Evolutionary conservation across 2,888 invertebrate genomes (phyloP), one percentile per base, ranked within the genome.

Genomic region (Eutolmus rufibarbis): DNA sequence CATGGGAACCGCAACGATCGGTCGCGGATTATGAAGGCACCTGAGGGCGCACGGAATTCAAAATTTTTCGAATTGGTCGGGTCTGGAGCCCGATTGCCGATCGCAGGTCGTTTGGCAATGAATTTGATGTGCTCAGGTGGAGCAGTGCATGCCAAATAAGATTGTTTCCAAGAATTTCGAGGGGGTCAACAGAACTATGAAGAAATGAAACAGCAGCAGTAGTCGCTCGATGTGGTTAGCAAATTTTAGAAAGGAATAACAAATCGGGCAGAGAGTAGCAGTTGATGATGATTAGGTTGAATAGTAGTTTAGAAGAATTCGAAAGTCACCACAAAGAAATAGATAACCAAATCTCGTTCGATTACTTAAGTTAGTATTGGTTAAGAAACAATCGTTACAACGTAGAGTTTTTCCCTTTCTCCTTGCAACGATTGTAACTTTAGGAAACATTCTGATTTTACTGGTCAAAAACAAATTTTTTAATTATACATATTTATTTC

Each of bases 51-150:
- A 14, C 78, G 78, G 37, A 40, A 78, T 78, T 78, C 19, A 78
- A 46, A 46, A 14, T 46, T 14, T 46, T 46, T 40, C 12, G 43
- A 46, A 46, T 46, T 40, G 23, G 12, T 12, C 66, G 12, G 66
- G 66, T 66, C 4, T 66, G 23, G 57, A 16, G 23, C 9, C 9
- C 5, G 46, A 79, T 79, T 46, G 51, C 43, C 12, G 9, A 14
- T 79, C 23, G 19, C 40, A 79, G 46, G 46, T 79, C 79, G 46
- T 79, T 79, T 37, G 79, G 14, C 51, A 79, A 79, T 51, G 79
- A 79, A 51, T 51, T 79, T 76, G 76, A 76, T 79, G 76, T 34
- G 43, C 23, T 23, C 43, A 40, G 19, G 19, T 19, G 40, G 16
- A 34, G 46, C 31, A 23, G 46, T n/a, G 23, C 51, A 40, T 51